phyloP scores from a whole-genome alignment of 2,888 invertebrate species.

The Muschampia plurimacula region DNA sequence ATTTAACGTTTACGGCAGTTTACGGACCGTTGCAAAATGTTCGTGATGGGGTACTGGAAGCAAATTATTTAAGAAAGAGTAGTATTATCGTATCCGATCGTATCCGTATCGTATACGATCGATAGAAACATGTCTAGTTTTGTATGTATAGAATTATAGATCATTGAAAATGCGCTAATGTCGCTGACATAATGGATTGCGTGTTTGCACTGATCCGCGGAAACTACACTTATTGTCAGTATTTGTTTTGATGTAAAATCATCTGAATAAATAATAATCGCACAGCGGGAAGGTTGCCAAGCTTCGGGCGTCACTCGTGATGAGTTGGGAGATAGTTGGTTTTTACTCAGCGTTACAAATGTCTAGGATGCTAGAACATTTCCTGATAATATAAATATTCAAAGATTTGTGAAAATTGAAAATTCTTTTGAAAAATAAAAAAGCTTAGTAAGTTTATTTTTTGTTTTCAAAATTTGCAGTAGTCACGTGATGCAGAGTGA shows the following conservation, averaged over 20 bases:
- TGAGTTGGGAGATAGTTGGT: conserved; percentile 25
- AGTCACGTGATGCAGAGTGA: too few relatives aligned
- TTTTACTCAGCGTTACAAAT: conserved; percentile 23
- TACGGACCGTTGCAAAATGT: too few relatives aligned
- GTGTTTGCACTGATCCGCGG: not conserved
- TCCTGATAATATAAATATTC: too few relatives aligned
- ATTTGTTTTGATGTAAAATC: conserved; percentile 35
- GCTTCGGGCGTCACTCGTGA: conserved; percentile 19
- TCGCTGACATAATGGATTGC: conserved; percentile 4
- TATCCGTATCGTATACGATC: too few relatives aligned
- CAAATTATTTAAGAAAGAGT: too few relatives aligned
- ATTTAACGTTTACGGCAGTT: too few relatives aligned
- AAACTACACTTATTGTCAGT: conserved; percentile 16
- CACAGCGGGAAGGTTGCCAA: conserved; percentile 34
- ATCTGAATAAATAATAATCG: conserved; percentile 36
- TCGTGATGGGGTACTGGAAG: too few relatives aligned
- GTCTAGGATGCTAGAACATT: not conserved
- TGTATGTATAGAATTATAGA: not conserved
- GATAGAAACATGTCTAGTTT: not conserved
- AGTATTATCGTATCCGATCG: too few relatives aligned
- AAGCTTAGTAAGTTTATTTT: not conserved
- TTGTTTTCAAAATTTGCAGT: not conserved
- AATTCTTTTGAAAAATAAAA: too few relatives aligned
- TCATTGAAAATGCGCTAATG: conserved; percentile 3
- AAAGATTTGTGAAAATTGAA: too few relatives aligned